phyloP scores from a whole-genome alignment of 2,888 invertebrate species.

The Diarsia rubi region DNA sequence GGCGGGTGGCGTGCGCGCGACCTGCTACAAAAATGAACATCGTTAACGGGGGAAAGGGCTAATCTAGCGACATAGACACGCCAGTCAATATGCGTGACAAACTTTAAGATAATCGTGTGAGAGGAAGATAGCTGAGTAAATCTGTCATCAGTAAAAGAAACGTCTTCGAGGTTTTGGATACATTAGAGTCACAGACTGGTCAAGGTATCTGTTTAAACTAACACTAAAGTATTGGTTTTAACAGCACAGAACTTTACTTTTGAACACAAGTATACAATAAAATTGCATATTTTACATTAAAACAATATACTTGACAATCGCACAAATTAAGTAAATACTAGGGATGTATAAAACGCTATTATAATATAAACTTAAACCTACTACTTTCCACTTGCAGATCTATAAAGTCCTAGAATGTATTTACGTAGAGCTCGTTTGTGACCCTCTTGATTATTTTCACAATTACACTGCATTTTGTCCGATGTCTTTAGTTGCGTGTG shows the following conservation, averaged over 20 bases:
- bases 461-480: constrained; percentile 59
- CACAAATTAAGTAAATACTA: constrained; percentile 17
- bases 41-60: constrained; percentile 64
- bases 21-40: constrained; percentile 67
- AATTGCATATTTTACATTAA: constrained; percentile 2
- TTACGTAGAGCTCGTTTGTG: constrained; percentile 18
- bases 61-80: constrained; percentile 58
- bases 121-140: constrained; percentile 27
- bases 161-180: not conserved
- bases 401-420: constrained; percentile 42
- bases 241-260: not conserved
- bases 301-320: constrained; percentile 29
- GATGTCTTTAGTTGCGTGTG: constrained; percentile 74
- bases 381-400: constrained; percentile 22
- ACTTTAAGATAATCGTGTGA: constrained; percentile 41
- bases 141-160: constrained; percentile 20
- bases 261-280: constrained; percentile 27
- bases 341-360: constrained; percentile 31
- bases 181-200: not conserved
- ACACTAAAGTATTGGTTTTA: constrained; percentile 7
- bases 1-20: constrained; percentile 79
- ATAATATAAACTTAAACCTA: constrained; percentile 44
- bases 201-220: not conserved
- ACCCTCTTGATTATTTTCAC: constrained; percentile 55
- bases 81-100: constrained; percentile 57